These are phyloP conservation scores for Diadema setosum DNA, from an alignment of 35 echinoderm and acorn worm species.

Conservation along the genomic window DNA sequence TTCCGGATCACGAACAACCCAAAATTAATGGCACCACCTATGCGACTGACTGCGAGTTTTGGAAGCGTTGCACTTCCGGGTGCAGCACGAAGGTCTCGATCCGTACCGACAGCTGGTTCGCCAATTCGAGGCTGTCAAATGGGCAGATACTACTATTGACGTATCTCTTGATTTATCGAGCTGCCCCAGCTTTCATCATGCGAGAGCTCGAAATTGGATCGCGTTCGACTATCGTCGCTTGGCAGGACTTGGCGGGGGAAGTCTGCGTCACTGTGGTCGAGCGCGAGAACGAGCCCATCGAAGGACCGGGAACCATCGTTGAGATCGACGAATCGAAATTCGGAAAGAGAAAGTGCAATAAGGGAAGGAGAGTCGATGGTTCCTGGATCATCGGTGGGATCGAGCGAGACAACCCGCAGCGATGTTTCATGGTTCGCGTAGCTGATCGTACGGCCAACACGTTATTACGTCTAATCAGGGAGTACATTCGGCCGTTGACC, in stretches of 20 bases:
- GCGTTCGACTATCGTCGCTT: background rate
- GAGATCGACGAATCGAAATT: constrained; percentile 24
- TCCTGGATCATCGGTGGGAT: constrained; percentile 2
- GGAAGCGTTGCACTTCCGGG: background rate
- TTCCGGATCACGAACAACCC: background rate
- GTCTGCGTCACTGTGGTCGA: background rate
- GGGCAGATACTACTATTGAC: background rate
- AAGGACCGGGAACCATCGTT: background rate
- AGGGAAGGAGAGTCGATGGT: background rate
- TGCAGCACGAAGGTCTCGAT: background rate
- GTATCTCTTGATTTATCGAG: background rate
- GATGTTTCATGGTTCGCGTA: constrained; percentile 5
- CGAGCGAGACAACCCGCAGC: background rate
- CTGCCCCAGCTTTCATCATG: background rate
- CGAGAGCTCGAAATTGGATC: background rate
- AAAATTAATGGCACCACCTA: background rate
- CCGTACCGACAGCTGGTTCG: background rate
- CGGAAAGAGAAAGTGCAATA: background rate
- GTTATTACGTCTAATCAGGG: background rate
- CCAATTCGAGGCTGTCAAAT: background rate
- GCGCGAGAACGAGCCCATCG: background rate
- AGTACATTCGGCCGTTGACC: constrained; percentile 2
- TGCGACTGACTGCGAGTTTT: background rate
- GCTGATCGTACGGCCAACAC: background rate
- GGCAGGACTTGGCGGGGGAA: background rate